Evolutionary conservation across 1,140 invertebrate genomes (phyloP).

Genomic region (Archegozetes longisetosus): DNA sequence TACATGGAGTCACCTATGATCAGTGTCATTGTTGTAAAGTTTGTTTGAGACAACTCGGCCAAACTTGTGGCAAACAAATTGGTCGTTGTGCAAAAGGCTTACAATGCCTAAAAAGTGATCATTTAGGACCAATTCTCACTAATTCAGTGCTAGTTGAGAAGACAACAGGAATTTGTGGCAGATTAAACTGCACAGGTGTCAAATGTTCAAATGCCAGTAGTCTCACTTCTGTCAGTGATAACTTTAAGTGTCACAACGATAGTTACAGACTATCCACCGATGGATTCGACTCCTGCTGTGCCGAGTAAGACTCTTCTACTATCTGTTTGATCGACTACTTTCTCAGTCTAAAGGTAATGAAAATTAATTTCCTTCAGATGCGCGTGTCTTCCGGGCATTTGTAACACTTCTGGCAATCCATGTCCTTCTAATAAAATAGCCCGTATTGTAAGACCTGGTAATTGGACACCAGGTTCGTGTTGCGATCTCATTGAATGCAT

Average conservation of each 20-base stretch:
- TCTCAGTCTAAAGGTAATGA: no score
- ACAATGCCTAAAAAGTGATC: neutral
- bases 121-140: neutral
- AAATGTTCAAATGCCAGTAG: neutral
- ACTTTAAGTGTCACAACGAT: neutral
- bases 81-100: neutral
- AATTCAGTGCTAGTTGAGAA: neutral
- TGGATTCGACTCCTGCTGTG: neutral
- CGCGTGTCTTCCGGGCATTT: neutral
- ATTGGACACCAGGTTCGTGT: neutral
- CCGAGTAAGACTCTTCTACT: neutral
- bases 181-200: neutral
- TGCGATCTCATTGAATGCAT: neutral
- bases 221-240: neutral
- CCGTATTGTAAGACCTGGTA: neutral
- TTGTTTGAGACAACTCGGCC: neutral
- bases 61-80: neutral
- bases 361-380: no score
- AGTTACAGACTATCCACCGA: neutral
- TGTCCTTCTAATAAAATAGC: neutral
- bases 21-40: neutral
- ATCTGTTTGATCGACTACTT: no score
- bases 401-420: neutral
- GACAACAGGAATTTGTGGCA: neutral
- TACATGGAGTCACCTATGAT: neutral